Base-by-base conservation (phyloP, 1,140 invertebrate species). In the Colletes latitarsis region DNA sequence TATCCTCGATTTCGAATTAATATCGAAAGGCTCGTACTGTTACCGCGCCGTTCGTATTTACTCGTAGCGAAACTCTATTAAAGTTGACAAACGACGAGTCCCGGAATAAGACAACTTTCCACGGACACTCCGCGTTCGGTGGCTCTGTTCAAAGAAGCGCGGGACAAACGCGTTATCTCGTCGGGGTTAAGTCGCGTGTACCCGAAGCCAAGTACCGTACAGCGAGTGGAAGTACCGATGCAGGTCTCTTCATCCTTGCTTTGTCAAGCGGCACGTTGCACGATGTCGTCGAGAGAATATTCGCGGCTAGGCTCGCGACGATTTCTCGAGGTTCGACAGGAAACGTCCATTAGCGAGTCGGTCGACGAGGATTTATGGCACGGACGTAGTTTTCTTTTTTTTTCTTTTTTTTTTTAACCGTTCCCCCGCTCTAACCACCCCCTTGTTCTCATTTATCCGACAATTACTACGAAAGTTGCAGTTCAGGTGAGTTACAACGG, bases 261-360 rank as follows among this genome's bases (percentile, higher is more conserved):
- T 79, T 75, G 80, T 72, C 60, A 43, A 58, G 55, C 57, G 73
- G 66, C 58, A 57, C 60, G 43, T 76, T 55, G 62, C 17, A 55
- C 81, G 69, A 57, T 74, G 57, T 79, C 77, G 49, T 53, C 46
- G 19, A 43, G n/a, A 43, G 53, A 57, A 58, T 67, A 62, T 72
- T 83, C 84, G 78, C 82, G 74, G 77, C 49, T 57, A 71, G 8
- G 52, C 19, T 66, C 76, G 70, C 68, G 68, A 73, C 84, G 69
- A 88, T 86, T 83, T 76, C 57, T 81, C 66, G 10, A 79, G 69
- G 63, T 81, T 85, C 87, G 81, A 88, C 87, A 88, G 81, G 55
- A 87, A 85, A 88, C 49, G 71, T 88, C 87, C 88, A 88, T 89
- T 88, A 89, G 79, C 73, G 70, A 19, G 53, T 14, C 55, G 46